A percentile compares a stretch with the other conserved stretches of the same genome.
These are phyloP conservation scores for Neodontobutis hainanensis DNA, from an alignment of 2,113 vertebrate species.

Conservation along the genomic window DNA sequence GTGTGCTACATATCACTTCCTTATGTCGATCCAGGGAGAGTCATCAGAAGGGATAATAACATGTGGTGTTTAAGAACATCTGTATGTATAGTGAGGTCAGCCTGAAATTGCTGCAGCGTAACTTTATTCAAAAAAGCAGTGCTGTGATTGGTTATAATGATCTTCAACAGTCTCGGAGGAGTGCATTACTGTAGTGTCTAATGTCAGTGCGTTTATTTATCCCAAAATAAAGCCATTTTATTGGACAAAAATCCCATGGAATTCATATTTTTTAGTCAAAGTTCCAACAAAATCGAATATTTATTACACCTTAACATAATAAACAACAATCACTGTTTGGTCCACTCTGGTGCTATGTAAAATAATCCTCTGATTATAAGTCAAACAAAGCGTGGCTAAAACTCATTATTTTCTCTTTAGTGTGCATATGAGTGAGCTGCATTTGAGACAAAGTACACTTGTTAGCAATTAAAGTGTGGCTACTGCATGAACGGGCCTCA, in stretches of 20 bases:
- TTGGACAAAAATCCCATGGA: not conserved
- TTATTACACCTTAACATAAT: slow-evolving; percentile 17
- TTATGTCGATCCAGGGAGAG: slow-evolving; percentile 9
- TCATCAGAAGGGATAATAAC: slow-evolving; percentile 5
- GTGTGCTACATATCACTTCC: slow-evolving; percentile 38
- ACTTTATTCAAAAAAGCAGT: slow-evolving; percentile 14
- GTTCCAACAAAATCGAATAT: not conserved
- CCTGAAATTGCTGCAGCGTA: slow-evolving; percentile 43
- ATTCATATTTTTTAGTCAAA: not conserved
- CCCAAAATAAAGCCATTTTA: not conserved
- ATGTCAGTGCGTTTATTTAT: too few species aligned
- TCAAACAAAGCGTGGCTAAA: slow-evolving; percentile 50
- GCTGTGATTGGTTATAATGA: not conserved
- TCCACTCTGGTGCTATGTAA: slow-evolving; percentile 21
- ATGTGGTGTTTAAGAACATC: slow-evolving; percentile 16
- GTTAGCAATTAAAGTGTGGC: slow-evolving; percentile 47
- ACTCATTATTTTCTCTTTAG: slow-evolving; percentile 17
- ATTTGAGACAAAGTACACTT: slow-evolving; percentile 34
- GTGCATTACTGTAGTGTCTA: not conserved
- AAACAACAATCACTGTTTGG: slow-evolving; percentile 29
- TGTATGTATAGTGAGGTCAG: slow-evolving; percentile 62
- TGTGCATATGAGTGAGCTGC: not conserved
- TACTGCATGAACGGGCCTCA: slow-evolving; percentile 28
- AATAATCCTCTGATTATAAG: slow-evolving; percentile 49
- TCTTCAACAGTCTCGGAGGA: slow-evolving; percentile 7